These are phyloP conservation scores for Eudyptes chrysolophus DNA, from an alignment of 2,113 vertebrate genomes.

Conservation along the genomic window DNA sequence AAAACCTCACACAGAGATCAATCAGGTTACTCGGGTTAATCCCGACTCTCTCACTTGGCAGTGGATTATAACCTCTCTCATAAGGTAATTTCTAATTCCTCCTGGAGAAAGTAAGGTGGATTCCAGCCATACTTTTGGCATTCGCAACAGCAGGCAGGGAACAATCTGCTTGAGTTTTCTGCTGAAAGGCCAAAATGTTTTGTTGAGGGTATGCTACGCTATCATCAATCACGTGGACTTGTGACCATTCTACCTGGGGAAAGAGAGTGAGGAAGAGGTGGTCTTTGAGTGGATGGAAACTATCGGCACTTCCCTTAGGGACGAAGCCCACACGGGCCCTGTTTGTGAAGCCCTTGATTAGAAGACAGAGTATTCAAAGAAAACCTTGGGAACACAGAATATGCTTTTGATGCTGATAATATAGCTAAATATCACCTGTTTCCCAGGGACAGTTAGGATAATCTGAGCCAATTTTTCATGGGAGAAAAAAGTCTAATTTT, in stretches of 20 bases:
- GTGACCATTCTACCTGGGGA: neutral
- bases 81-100: constrained; percentile 13
- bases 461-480: neutral
- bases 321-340: fast-evolving
- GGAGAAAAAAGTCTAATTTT: neutral
- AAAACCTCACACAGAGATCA: constrained; percentile 59
- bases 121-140: neutral
- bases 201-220: neutral
- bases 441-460: neutral
- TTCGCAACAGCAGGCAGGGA: neutral
- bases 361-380: neutral
- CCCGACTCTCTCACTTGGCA: constrained; percentile 28
- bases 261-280: neutral
- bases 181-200: neutral
- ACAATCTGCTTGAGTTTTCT: neutral
- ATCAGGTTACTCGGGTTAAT: constrained; percentile 43
- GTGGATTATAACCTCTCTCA: neutral
- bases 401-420: neutral
- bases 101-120: neutral
- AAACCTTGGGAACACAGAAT: neutral
- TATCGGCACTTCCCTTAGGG: neutral
- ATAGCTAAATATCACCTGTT: neutral
- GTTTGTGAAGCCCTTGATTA: neutral
- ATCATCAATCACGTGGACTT: neutral
- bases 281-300: neutral